Base-by-base conservation (phyloP, 2,113 vertebrate genomes). In the Colaptes auratus region DNA sequence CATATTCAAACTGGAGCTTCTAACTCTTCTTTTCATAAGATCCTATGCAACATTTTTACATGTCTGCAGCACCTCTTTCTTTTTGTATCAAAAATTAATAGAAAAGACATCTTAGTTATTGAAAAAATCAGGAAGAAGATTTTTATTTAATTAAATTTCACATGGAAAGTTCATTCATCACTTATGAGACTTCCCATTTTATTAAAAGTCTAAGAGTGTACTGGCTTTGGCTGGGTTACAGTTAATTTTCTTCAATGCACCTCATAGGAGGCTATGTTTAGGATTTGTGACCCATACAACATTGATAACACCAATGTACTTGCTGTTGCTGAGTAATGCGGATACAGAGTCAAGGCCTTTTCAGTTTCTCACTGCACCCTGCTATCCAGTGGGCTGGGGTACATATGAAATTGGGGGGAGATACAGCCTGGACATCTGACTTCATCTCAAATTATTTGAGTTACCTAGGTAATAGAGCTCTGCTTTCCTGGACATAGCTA, bases 381-480 rank as follows among this genome's bases (percentile, higher is more conserved):
- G 7, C 4, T 33, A 39, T n/a, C 0, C 0, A 69, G 28, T 3
- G 56, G 24, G 7, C 19, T 64, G 20, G 5, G 7, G 7, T 16
- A 10, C 6, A 30, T 39, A 56, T 36, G 55, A 28, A 39, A 2
- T 2, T 69, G 48, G 15, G 23, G 75, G 8, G 11, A 12, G 12
- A 24, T 23, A 55, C 11, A 61, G 6, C 8, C 3, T 7, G 55
- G 53, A 69, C 31, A 69, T 3, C 0, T 61, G 46, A 61, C 17
- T 8, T 9, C 46, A 25, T 24, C 14, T 4, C 31, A 56, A 36
- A 21, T 61, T 70, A 27, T 13, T 6, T 39, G 36, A 3, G 14
- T 56, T 39, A 18, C 14, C 17, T 10, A 52, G 70, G 21, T 23
- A 55, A 59, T 24, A 3, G 18, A 80, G 9, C 9, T 21, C 12